A percentile compares a stretch with the other conserved stretches of the same genome.
phyloP scores from a whole-genome alignment of 2,888 invertebrate genomes.

The Corythucha ciliata region DNA sequence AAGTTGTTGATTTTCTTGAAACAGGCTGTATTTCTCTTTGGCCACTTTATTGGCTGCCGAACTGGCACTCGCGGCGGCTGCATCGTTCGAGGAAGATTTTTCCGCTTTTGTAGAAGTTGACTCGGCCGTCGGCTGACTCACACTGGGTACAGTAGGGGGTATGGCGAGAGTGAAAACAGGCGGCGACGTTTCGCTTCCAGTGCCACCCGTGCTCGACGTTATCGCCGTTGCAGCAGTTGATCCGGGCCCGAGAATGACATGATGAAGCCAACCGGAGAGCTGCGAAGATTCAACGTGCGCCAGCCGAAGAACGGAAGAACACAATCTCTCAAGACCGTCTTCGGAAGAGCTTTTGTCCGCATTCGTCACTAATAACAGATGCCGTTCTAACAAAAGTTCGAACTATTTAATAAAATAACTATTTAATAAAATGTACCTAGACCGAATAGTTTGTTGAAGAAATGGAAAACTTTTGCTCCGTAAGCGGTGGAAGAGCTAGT shows the following conservation, averaged over 20 bases:
- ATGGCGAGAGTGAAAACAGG: constrained; percentile 27
- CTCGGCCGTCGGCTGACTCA: constrained; percentile 18
- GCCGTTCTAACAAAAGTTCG: neutral
- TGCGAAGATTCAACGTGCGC: constrained; percentile 54
- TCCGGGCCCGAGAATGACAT: constrained; percentile 53
- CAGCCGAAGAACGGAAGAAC: constrained; percentile 56
- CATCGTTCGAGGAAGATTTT: constrained; percentile 16
- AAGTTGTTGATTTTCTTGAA: constrained; percentile 60
- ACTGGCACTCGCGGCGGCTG: constrained; percentile 14
- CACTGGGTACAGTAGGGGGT: constrained; percentile 1
- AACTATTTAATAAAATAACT: neutral
- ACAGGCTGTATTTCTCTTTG: constrained; percentile 14
- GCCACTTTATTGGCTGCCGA: too few relatives aligned
- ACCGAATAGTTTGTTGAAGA: constrained; percentile 63
- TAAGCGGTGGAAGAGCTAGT: constrained; percentile 53
- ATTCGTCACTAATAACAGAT: neutral
- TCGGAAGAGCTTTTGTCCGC: constrained; percentile 43
- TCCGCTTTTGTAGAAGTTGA: constrained; percentile 22
- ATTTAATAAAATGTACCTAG: constrained; percentile 39
- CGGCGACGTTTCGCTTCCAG: constrained; percentile 21
- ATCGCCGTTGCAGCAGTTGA: constrained; percentile 19
- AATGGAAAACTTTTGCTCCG: constrained; percentile 66
- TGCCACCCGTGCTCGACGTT: too few relatives aligned
- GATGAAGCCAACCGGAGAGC: constrained; percentile 56
- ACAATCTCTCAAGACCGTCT: constrained; percentile 55